A percentile compares a stretch with the other conserved stretches of the same genome.
Evolutionary conservation across 2,113 vertebrate genomes (phyloP).

Genomic region (Pontoporia blainvillei): DNA sequence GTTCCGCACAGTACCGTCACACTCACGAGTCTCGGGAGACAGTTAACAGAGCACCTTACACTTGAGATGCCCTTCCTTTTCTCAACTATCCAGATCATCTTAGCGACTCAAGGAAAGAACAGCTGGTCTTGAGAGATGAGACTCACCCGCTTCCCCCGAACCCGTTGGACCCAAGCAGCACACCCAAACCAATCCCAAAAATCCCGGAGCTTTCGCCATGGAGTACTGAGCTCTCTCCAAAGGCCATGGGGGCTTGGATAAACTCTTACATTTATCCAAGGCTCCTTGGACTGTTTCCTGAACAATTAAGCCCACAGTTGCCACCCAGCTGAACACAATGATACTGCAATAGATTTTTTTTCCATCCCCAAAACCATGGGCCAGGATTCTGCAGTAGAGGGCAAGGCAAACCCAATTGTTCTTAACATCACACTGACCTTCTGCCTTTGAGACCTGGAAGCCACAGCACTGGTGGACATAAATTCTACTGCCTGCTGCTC

Average conservation of each 20-base stretch:
- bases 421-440: constrained; percentile 68
- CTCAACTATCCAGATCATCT: background rate
- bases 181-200: background rate
- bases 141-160: background rate
- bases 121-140: background rate
- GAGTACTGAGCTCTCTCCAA: background rate
- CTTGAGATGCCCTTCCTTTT: background rate
- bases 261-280: background rate
- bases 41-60: background rate
- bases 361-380: constrained; percentile 63
- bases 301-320: background rate
- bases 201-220: background rate
- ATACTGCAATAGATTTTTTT: background rate
- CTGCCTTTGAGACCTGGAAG: constrained; percentile 72
- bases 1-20: fast-evolving
- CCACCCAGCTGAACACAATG: constrained; percentile 39
- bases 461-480: constrained; percentile 63
- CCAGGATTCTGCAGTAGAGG: constrained; percentile 57
- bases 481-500: constrained; percentile 61
- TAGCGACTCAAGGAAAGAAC: background rate
- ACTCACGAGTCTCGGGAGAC: background rate
- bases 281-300: background rate
- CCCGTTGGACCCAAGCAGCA: background rate
- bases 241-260: background rate
- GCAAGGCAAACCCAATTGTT: constrained; percentile 64